Conservation (phyloP, 2,113 vertebrate genomes). For the Phyllopteryx taeniolatus region DNA sequence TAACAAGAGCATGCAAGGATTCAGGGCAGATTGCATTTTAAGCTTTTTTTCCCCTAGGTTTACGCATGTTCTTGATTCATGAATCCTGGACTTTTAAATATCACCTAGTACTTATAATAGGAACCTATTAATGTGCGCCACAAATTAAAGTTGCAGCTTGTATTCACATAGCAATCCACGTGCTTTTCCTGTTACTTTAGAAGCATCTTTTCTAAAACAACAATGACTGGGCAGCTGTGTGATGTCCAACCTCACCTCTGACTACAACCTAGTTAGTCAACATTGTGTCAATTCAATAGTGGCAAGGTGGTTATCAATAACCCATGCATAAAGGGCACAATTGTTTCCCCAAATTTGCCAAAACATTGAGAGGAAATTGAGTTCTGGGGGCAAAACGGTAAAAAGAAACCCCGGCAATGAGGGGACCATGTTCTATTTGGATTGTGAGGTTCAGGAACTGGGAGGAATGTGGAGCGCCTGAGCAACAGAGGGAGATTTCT, state of each 20-base stretch:
- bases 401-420: slow-evolving; percentile 63
- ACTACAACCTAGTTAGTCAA: slow-evolving; percentile 30
- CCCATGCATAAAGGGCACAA: slow-evolving; percentile 56
- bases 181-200: background rate
- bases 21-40: slow-evolving; percentile 27
- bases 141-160: slow-evolving; percentile 28
- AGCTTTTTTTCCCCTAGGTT: background rate
- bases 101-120: background rate
- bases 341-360: slow-evolving; percentile 58
- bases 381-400: slow-evolving; percentile 49
- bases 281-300: slow-evolving; percentile 53
- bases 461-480: slow-evolving; percentile 68
- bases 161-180: slow-evolving; percentile 10
- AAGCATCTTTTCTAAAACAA: slow-evolving; percentile 24
- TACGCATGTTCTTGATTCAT: slow-evolving; percentile 8
- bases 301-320: slow-evolving; percentile 29
- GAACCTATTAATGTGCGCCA: slow-evolving; percentile 8
- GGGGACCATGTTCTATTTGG: slow-evolving; percentile 66
- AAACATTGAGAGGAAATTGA: slow-evolving; percentile 67
- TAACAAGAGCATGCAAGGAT: slow-evolving; percentile 39
- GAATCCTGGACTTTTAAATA: slow-evolving; percentile 24
- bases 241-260: slow-evolving; percentile 23
- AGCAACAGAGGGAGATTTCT: slow-evolving; percentile 74
- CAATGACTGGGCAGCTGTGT: slow-evolving; percentile 26
- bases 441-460: slow-evolving; percentile 73